These are phyloP conservation scores for Notolepis coatsorum DNA, from an alignment of 2,797 vertebrate species.

Conservation along the genomic window DNA sequence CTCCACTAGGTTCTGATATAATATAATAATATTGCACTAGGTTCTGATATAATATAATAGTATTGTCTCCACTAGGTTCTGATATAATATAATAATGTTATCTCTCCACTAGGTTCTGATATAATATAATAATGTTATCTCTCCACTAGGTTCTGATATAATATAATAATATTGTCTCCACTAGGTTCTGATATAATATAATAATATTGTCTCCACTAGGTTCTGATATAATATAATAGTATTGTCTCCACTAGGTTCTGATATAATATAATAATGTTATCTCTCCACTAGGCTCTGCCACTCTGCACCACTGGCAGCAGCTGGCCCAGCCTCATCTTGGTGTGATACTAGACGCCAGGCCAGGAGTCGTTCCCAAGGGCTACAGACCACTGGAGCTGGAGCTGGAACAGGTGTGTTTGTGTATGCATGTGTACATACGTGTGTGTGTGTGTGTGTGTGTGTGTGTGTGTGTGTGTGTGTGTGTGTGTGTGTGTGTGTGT, in stretches of 20 bases:
- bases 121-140: too few relatives aligned
- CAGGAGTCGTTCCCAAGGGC: conserved; percentile 96
- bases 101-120: too few relatives aligned
- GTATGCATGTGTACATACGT: background rate
- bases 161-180: too few relatives aligned
- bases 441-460: background rate
- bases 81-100: too few relatives aligned
- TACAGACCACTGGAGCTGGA: conserved; percentile 95
- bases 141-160: too few relatives aligned
- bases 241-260: background rate
- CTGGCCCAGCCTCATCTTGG: conserved; percentile 97
- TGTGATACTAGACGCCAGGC: conserved; percentile 94
- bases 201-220: too few relatives aligned
- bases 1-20: too few relatives aligned
- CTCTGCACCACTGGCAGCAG: conserved; percentile 99
- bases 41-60: too few relatives aligned
- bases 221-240: too few relatives aligned
- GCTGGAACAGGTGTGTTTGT: conserved; percentile 86
- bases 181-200: too few relatives aligned
- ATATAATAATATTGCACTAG: too few relatives aligned
- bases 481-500: background rate
- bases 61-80: too few relatives aligned
- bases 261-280: background rate
- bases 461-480: background rate
- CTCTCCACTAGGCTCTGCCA: conserved; percentile 89